Conservation (phyloP, 2,888 invertebrate genomes). For the Scaptomyza polygonia region DNA sequence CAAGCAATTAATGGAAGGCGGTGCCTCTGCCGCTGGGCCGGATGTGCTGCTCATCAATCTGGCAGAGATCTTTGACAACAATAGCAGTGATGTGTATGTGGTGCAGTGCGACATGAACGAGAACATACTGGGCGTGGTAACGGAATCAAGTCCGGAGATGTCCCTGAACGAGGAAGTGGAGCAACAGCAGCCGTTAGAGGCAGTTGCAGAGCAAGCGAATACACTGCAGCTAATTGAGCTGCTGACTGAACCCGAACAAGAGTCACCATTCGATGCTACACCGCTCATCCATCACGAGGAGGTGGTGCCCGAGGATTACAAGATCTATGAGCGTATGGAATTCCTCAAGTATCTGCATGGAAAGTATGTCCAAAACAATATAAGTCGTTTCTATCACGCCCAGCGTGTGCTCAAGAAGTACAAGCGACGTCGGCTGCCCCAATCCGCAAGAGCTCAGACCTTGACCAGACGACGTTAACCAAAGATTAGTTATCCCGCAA, state of each 20-base stretch:
- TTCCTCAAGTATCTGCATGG: conserved; percentile 83
- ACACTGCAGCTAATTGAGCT: conserved; percentile 73
- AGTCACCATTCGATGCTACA: conserved; percentile 55
- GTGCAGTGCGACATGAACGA: conserved; percentile 84
- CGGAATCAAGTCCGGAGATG: conserved; percentile 26
- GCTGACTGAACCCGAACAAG: conserved; percentile 50
- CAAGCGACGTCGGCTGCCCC: conserved; percentile 65
- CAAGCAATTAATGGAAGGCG: conserved; percentile 36
- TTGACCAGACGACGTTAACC: conserved; percentile 19
- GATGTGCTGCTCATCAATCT: conserved; percentile 82
- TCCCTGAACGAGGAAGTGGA: conserved; percentile 6
- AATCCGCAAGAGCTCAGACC: conserved; percentile 33
- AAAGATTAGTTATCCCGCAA: conserved; percentile 7
- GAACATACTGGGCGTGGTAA: conserved; percentile 79
- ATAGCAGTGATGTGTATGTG: conserved; percentile 83
- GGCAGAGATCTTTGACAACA: conserved; percentile 83
- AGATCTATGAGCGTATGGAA: conserved; percentile 74
- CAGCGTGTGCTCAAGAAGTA: conserved; percentile 83
- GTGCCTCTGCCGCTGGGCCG: conserved; percentile 47
- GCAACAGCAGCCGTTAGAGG: conserved; percentile 11
- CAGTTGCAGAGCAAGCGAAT: conserved; percentile 46
- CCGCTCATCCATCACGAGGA: conserved; percentile 83
- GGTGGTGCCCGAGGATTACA: conserved; percentile 81
- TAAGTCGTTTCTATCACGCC: conserved; percentile 81
- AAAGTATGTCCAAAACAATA: conserved; percentile 82